Evolutionary conservation across 1,140 invertebrate genomes (phyloP), one percentile per base, ranked within the genome.

Genomic region (Caenorhabditis briggsae): DNA sequence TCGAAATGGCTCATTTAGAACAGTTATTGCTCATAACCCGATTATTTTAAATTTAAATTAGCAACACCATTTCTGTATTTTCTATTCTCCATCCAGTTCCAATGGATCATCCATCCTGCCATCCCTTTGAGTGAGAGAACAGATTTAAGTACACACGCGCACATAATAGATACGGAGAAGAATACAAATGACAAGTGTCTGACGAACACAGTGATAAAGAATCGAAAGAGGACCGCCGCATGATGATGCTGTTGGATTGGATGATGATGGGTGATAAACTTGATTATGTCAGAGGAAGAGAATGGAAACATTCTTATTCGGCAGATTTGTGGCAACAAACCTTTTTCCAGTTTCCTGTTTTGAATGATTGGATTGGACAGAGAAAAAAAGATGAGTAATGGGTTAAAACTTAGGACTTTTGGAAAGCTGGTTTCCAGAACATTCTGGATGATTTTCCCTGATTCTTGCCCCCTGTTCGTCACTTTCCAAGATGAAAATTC

Each of bases 171-270:
- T 78, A 78, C 43, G 33, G 33, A 33, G 33, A 78, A 50, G 70
- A 53, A 78, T 78, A 78, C 70, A 50, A 48, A 78, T 12, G 70
- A 46, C 56, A 58, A 61, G 23, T 61, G 70, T 78, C 70, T 78
- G n/a, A 78, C 46, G 70, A 78, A 78, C 33, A 33, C 70, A 78
- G 43, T 78, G 70, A 78, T 78, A 78, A 78, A 20, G 46, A n/a
- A 23, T 70, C 33, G 70, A 18, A 48, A 12, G 46, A 14, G 3
- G 46, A n/a, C 18, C 33, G 18, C 41, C 33, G 33, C 65, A 70
- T 70, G 41, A 46, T 70, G 65, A 70, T 20, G 65, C 33, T 33
- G 20, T 16, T 5, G 56, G 25, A 25, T 20, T 11, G 8, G 59
- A 23, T 61, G 59, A 61, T 20, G 59, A 23, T 25, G n/a, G 58